Percentiles rank a stretch among this genome's conserved stretches.
Evolutionary conservation across 1,140 invertebrate species (phyloP).

Genomic region (Asobara japonica): DNA sequence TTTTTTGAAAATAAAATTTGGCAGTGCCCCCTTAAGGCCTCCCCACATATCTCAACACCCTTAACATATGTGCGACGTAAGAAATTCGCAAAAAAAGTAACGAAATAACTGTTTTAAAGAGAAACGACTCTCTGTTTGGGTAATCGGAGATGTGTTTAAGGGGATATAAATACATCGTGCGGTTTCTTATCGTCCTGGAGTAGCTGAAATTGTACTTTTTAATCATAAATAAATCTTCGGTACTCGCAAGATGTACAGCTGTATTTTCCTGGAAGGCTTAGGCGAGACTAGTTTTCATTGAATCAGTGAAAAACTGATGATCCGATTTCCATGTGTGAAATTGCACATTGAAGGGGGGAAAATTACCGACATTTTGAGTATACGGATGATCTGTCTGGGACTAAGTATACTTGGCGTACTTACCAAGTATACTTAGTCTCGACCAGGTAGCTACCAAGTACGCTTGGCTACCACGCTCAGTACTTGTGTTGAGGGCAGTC

Average conservation of each 20-base stretch:
- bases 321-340: background rate
- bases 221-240: background rate
- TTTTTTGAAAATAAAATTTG: no score
- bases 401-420: no score
- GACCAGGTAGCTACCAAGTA: no score
- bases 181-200: slow-evolving; percentile 31
- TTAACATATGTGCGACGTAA: background rate
- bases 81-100: background rate
- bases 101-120: background rate
- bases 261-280: background rate
- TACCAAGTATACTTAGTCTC: no score
- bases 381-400: no score
- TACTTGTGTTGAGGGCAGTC: no score
- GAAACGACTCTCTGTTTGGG: background rate
- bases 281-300: background rate
- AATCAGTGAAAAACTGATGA: background rate
- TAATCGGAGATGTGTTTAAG: background rate
- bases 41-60: no score
- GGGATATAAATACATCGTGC: slow-evolving; percentile 12
- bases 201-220: background rate
- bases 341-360: background rate
- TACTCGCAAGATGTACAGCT: background rate
- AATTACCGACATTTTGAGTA: background rate
- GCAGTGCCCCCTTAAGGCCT: no score
- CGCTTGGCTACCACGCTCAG: no score